Evolutionary conservation across 2,113 vertebrate species (phyloP).

Genomic region (zebrafish (Danio rerio)): DNA sequence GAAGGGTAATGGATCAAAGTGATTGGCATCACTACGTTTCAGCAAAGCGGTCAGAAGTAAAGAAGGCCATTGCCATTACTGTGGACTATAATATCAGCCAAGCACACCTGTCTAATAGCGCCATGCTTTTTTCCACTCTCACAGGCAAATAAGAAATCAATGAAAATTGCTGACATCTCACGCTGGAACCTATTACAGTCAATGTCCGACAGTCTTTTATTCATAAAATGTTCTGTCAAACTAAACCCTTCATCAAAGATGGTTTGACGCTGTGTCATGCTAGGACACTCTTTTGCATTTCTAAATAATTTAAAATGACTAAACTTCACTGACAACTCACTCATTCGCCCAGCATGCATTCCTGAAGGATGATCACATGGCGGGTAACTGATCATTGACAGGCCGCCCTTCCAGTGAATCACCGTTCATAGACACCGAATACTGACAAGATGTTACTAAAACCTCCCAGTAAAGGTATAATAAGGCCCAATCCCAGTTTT

Average conservation of each 20-base stretch:
- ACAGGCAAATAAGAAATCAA: slow-evolving; percentile 39
- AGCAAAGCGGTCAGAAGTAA: slow-evolving; percentile 18
- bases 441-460: background rate
- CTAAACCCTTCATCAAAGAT: slow-evolving; percentile 23
- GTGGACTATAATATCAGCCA: slow-evolving; percentile 21
- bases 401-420: background rate
- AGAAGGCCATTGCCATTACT: slow-evolving; percentile 12
- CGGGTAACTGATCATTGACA: background rate
- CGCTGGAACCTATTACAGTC: slow-evolving; percentile 31
- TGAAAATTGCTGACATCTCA: slow-evolving; percentile 21
- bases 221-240: slow-evolving; percentile 32
- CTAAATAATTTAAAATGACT: slow-evolving; percentile 39
- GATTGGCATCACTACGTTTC: slow-evolving; percentile 12
- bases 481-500: too few species aligned
- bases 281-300: slow-evolving; percentile 28
- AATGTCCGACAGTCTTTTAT: slow-evolving; percentile 22
- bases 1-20: slow-evolving; percentile 37
- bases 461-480: background rate
- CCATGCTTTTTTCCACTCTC: background rate
- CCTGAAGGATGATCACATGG: background rate
- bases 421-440: slow-evolving; percentile 8
- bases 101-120: slow-evolving; percentile 26
- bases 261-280: slow-evolving; percentile 27
- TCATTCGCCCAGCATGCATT: slow-evolving; percentile 15
- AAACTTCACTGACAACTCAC: slow-evolving; percentile 32